Base-by-base conservation (phyloP, 2,113 vertebrate species). In the Lonchura striata region DNA sequence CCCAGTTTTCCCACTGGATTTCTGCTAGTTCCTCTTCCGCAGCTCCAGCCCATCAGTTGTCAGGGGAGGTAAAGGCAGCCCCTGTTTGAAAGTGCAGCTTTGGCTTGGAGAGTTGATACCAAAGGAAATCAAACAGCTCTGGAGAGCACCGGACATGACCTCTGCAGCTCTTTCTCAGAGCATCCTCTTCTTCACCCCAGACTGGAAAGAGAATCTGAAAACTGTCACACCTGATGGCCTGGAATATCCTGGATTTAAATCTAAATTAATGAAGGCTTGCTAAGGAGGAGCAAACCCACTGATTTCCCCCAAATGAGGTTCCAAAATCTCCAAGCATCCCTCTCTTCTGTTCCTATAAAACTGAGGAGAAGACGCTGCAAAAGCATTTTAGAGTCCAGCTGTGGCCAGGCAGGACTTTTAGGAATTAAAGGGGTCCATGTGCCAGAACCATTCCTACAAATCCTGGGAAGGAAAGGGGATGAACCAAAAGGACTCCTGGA, bases 391-490 rank as follows among this genome's bases (percentile, higher is more conserved):
- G 47, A 8, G 54, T 15, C 47, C 46, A 17, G 30, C 27, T 47
- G 37, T 7, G 18, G 7, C 66, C 35, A 0, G 0, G 22, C 30
- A 15, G 47, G 24, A 1, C 23, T 54, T 59, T 15, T 4, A 41
- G 50, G 54, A 41, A 35, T 30, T 19, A 23, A 37, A n/a, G 13
- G 54, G 44, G 30, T 41, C 46, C 0, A 0, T 3, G 1, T 6
- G 13, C 20, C 7, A 15, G 17, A 61, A n/a, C 15, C 4, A 4
- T 30, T 41, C 37, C 15, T 28, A 1, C 17, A 37, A 8, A 66
- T 23, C 12, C 7, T 20, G 35, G 21, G 21, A 30, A 13, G 50
- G 12, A 64, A 11, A 12, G 23, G 9, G 28, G 28, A 30, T 24
- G 9, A 20, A 20, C 35, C 13, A 21, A 2, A 31, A 28, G 49